Conservation (phyloP, 2,113 vertebrate genomes). For the Polypterus bichir region DNA sequence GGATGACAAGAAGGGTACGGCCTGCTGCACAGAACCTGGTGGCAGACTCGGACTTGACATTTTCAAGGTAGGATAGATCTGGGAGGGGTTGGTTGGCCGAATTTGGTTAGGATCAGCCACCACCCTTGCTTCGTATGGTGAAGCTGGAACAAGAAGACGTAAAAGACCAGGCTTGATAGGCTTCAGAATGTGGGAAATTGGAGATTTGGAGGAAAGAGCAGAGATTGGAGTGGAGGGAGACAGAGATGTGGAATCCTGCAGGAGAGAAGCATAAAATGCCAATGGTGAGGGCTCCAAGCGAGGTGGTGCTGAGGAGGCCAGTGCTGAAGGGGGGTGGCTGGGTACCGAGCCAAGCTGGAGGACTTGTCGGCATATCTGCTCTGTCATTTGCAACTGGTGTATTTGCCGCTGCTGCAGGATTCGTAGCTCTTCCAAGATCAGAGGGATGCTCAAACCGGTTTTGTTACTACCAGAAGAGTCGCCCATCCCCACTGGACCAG, state of each 20-base stretch:
- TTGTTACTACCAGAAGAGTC: conserved; percentile 22
- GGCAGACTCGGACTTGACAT: conserved; percentile 25
- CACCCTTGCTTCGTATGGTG: neutral
- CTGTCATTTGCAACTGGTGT: conserved; percentile 87
- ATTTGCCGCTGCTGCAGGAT: conserved; percentile 81
- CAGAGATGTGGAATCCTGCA: conserved; percentile 25
- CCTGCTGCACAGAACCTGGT: conserved; percentile 33
- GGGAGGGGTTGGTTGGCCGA: conserved; percentile 16
- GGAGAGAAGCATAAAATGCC: conserved; percentile 22
- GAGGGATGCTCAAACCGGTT: conserved; percentile 52
- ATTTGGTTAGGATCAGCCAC: neutral
- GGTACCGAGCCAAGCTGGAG: conserved; percentile 54
- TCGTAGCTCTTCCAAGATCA: conserved; percentile 75
- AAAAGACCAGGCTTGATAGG: neutral
- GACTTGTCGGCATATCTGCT: conserved; percentile 81
- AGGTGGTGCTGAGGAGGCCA: conserved; percentile 27
- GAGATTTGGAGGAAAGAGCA: conserved; percentile 16
- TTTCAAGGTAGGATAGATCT: conserved; percentile 18
- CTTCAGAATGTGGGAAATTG: neutral
- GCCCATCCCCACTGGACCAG: conserved; percentile 29
- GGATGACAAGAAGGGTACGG: conserved; percentile 21
- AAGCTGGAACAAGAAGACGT: neutral
- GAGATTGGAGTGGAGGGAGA: neutral
- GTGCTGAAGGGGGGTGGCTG: conserved; percentile 21
- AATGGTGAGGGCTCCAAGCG: conserved; percentile 45